A percentile compares a stretch with the other conserved stretches of the same genome.
Conservation (phyloP, 1,140 invertebrate species). For the Nasonia giraulti region DNA sequence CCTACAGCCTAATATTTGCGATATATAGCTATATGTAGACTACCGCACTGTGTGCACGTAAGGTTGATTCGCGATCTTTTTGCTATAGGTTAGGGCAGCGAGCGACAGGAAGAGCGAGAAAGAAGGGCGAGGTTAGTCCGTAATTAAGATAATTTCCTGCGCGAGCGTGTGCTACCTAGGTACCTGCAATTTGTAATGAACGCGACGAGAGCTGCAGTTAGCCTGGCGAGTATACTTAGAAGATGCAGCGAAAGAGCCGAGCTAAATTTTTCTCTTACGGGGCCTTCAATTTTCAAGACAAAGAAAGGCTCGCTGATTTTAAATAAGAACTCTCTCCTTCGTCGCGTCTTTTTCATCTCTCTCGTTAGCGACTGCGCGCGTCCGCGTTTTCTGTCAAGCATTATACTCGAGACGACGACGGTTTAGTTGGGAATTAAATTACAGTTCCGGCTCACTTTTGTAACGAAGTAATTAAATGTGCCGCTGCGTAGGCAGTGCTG, state of each 20-base stretch:
- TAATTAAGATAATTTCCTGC: constrained; percentile 4
- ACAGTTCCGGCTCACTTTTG: too few species aligned
- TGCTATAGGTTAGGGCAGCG: background rate
- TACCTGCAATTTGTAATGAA: background rate
- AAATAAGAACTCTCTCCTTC: background rate
- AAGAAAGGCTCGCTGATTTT: background rate
- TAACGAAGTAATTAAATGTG: too few species aligned
- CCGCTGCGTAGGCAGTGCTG: too few species aligned
- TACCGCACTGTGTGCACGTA: background rate
- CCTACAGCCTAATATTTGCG: too few species aligned
- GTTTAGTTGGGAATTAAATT: too few species aligned
- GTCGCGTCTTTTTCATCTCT: background rate
- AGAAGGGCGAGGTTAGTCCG: background rate
- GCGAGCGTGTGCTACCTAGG: background rate
- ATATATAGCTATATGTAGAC: background rate
- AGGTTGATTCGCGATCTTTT: background rate
- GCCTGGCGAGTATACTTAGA: too few species aligned
- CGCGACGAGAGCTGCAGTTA: background rate
- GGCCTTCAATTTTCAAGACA: background rate
- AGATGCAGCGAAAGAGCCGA: too few species aligned
- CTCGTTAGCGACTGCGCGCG: too few species aligned
- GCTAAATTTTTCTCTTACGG: background rate
- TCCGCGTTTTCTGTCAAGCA: too few species aligned
- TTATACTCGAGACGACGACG: too few species aligned
- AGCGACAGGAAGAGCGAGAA: background rate